phyloP scores from a whole-genome alignment of 2,113 vertebrate genomes.

The Nannobrachium achirus region DNA sequence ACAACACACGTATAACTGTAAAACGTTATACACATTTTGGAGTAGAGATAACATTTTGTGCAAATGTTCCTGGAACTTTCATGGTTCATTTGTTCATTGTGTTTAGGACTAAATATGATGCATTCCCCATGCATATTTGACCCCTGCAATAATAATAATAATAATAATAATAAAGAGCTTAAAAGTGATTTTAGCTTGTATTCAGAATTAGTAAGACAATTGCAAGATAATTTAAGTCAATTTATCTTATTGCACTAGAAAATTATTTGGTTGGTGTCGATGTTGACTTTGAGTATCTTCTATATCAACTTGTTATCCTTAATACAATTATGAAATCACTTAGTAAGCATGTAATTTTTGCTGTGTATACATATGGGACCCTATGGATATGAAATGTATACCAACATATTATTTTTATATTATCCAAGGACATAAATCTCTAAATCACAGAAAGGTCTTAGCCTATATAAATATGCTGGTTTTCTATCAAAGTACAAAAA shows the following conservation, averaged over 20 bases:
- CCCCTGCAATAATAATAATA: slow-evolving; percentile 9
- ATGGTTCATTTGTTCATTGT: slow-evolving; percentile 35
- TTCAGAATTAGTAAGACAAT: neutral
- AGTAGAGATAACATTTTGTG: slow-evolving; percentile 49
- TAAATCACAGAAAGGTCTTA: slow-evolving; percentile 63
- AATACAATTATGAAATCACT: neutral
- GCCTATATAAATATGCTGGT: slow-evolving; percentile 77
- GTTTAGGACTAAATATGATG: slow-evolving; percentile 14
- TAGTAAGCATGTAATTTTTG: slow-evolving; percentile 32
- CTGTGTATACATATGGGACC: slow-evolving; percentile 33
- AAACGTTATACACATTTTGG: slow-evolving; percentile 17
- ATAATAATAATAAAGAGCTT: neutral
- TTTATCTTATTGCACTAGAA: neutral
- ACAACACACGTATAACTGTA: slow-evolving; percentile 21
- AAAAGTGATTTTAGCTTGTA: slow-evolving; percentile 16
- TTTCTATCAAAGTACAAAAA: slow-evolving; percentile 66
- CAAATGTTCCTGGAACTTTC: slow-evolving; percentile 49
- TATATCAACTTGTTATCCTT: neutral
- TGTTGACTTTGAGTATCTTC: neutral
- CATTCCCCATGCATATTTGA: slow-evolving; percentile 10
- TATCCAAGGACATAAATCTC: slow-evolving; percentile 57
- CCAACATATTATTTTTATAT: slow-evolving; percentile 47
- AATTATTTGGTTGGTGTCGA: neutral
- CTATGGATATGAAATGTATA: slow-evolving; percentile 46
- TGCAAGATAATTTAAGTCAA: neutral